Conservation (phyloP, 2,888 invertebrate species). For the Drosophila tripunctata region DNA sequence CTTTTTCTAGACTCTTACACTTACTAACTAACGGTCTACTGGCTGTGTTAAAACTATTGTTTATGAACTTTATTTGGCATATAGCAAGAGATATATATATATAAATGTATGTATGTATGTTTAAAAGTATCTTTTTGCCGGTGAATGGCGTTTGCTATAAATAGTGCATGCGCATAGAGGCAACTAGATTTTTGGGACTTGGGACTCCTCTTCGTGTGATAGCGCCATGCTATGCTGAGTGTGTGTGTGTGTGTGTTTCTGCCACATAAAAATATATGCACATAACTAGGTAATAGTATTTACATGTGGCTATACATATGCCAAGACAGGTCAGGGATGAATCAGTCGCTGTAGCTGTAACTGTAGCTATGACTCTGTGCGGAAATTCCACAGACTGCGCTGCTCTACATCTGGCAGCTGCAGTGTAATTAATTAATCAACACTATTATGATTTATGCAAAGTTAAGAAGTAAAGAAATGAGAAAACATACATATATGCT, state of each 20-base stretch:
- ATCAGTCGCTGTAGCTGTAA: constrained; percentile 5
- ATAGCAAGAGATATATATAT: not conserved
- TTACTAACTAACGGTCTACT: constrained; percentile 5
- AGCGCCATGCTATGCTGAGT: constrained; percentile 15
- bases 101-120: not conserved
- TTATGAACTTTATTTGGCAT: constrained; percentile 15
- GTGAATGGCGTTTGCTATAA: constrained; percentile 40
- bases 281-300: constrained; percentile 42
- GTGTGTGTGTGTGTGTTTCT: too few species aligned
- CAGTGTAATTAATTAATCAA: constrained; percentile 23
- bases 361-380: constrained; percentile 1
- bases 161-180: constrained; percentile 55
- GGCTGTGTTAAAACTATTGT: constrained; percentile 1
- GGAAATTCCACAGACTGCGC: constrained; percentile 2
- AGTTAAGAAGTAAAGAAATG: not conserved
- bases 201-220: constrained; percentile 19
- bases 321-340: constrained; percentile 69
- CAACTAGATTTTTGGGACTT: constrained; percentile 37
- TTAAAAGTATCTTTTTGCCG: constrained; percentile 23
- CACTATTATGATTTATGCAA: constrained; percentile 24
- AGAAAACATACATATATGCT: too few species aligned
- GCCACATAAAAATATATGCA: constrained; percentile 11
- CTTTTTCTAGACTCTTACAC: not conserved
- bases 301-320: constrained; percentile 21
- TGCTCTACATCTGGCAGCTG: constrained; percentile 15